These are phyloP conservation scores for Melanotaenia duboulayi DNA, from an alignment of 2,113 vertebrate genomes.

Conservation along the genomic window DNA sequence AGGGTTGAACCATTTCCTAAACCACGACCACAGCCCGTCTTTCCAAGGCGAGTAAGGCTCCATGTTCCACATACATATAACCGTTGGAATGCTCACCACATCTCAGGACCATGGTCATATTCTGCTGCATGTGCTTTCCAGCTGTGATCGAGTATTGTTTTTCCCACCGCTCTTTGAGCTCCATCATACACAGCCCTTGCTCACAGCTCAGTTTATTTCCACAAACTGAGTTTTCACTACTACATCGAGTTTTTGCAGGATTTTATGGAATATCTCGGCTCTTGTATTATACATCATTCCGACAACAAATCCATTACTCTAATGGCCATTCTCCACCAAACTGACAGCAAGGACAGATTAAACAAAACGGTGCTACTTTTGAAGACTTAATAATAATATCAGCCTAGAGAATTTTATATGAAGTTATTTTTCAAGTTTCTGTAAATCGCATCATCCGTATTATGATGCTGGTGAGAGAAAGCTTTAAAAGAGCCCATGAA, in stretches of 20 bases:
- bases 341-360: not conserved
- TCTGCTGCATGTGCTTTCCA: conserved; percentile 81
- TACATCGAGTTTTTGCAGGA: conserved; percentile 1
- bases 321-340: not conserved
- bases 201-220: conserved; percentile 37
- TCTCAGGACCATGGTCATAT: conserved; percentile 73
- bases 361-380: not conserved
- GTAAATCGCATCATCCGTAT: conserved; percentile 15
- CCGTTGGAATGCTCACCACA: conserved; percentile 82
- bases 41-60: conserved; percentile 72
- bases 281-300: not conserved
- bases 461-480: conserved; percentile 36
- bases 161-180: conserved; percentile 50
- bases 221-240: conserved; percentile 1
- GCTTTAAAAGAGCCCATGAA: conserved; percentile 42
- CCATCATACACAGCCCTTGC: conserved; percentile 37
- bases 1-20: conserved; percentile 77
- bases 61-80: conserved; percentile 81
- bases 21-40: conserved; percentile 79
- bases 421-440: not conserved
- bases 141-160: conserved; percentile 75
- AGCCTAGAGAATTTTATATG: not conserved
- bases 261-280: not conserved
- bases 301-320: conserved; percentile 2
- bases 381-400: not conserved